A percentile compares a stretch with the other conserved stretches of the same genome.
Evolutionary conservation across 2,888 invertebrate species (phyloP).

Genomic region (Glaucopsyche alexis): DNA sequence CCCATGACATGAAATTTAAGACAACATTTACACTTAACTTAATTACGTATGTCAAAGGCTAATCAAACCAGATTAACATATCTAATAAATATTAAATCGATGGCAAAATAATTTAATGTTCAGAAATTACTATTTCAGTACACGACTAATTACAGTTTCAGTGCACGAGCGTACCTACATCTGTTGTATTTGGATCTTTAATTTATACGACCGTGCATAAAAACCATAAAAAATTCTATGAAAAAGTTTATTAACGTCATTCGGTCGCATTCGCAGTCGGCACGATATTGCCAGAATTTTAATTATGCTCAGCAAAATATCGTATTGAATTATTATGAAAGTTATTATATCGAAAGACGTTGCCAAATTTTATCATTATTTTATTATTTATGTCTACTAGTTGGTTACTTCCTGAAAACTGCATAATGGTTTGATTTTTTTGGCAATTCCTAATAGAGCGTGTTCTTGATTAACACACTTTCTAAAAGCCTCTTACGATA

Average conservation of each 20-base stretch:
- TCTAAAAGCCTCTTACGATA: too few relatives aligned
- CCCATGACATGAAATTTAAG: too few relatives aligned
- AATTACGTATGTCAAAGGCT: too few relatives aligned
- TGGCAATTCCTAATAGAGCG: too few relatives aligned
- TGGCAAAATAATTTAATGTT: too few relatives aligned
- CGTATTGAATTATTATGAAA: slow-evolving; percentile 15
- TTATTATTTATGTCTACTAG: not conserved
- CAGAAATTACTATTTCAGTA: too few relatives aligned
- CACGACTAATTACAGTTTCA: not conserved
- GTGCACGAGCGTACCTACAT: not conserved
- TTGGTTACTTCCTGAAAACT: not conserved
- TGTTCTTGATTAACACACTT: too few relatives aligned
- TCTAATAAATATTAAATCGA: too few relatives aligned
- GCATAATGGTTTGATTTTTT: not conserved
- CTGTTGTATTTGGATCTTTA: not conserved
- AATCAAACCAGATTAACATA: too few relatives aligned
- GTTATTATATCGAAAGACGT: not conserved
- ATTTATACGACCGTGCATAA: slow-evolving; percentile 20
- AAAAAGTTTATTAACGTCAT: slow-evolving; percentile 29
- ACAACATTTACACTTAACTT: too few relatives aligned
- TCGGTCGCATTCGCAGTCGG: slow-evolving; percentile 7
- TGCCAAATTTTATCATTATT: slow-evolving; percentile 11
- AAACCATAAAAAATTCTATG: slow-evolving; percentile 6
- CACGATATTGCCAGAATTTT: slow-evolving; percentile 24
- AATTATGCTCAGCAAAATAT: slow-evolving; percentile 24